Evolutionary conservation across 2,888 invertebrate species (phyloP), one percentile per base, ranked within the genome.

Genomic region (Apomyelois bistriatella): DNA sequence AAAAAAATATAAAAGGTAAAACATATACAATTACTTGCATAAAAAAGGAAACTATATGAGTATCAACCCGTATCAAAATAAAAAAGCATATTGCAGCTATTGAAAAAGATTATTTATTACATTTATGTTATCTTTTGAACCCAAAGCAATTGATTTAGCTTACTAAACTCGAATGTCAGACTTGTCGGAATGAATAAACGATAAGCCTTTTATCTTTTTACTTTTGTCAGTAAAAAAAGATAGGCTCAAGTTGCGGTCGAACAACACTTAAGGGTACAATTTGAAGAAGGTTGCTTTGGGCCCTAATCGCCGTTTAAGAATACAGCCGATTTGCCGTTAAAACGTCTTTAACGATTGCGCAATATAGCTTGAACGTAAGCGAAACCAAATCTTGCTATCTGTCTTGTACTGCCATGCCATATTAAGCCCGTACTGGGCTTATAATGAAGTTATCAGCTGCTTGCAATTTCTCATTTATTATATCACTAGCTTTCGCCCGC

Each of bases 261-360:
- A 60, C 60, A 61, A 28, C 46, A 46, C 62, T 63, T 63, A 67
- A 58, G 55, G 56, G 53, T 55, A 48, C 58, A 59, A 67, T 66
- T 66, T 63, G 5, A 57, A 56, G 55, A 59, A 55, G 54, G 55
- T 56, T 56, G 53, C 52, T 57, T 58, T 51, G 54, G 43, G 43
- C 54, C 59, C 54, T 62, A 68, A 68, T 64, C 61, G 65, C 53
- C 52, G 59, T 64, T 66, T 66, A 62, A 67, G 58, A 53, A 56
- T 53, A 58, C 58, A 61, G 58, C 58, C 61, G 60, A 62, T 61
- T 64, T 61, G 55, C 59, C 61, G 58, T 64, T 62, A 57, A 61
- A 64, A 61, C 59, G 61, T 60, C 61, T 59, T 61, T 61, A 60
- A 60, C 56, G 59, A 64, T 61, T 58, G 55, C 55, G 57, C 50